Percentiles rank a stretch among this genome's conserved stretches.
Conservation (phyloP, 2,113 vertebrate species). For the Glaucidium brasilianum region DNA sequence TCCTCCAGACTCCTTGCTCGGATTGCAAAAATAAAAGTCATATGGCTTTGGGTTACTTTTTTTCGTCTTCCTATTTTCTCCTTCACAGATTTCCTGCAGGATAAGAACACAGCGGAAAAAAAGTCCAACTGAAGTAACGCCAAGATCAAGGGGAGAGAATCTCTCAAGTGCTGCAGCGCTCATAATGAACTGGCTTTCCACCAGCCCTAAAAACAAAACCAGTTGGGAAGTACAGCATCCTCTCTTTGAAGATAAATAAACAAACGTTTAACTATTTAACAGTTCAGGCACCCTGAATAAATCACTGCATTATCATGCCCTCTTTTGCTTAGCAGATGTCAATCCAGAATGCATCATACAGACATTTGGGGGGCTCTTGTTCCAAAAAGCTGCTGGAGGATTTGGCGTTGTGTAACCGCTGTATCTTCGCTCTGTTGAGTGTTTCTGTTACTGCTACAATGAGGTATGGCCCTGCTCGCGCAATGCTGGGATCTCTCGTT, state of each 20-base stretch:
- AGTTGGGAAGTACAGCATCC: slow-evolving; percentile 30
- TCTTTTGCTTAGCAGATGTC: not conserved
- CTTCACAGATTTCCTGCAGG: slow-evolving; percentile 56
- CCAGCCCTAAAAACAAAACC: slow-evolving; percentile 55
- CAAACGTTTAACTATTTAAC: not conserved
- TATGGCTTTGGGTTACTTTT: not conserved
- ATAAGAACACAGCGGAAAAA: not conserved
- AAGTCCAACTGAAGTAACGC: slow-evolving; percentile 35
- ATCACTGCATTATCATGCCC: not conserved
- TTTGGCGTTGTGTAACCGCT: not conserved
- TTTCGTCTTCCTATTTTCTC: slow-evolving; percentile 46
- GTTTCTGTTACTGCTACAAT: not conserved
- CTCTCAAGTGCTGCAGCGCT: not conserved
- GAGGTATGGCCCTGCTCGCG: not conserved
- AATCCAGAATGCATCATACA: not conserved
- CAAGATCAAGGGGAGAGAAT: slow-evolving; percentile 45
- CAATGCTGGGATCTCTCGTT: not conserved
- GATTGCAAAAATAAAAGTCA: slow-evolving; percentile 23
- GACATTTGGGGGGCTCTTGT: not conserved
- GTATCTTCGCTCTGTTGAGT: not conserved
- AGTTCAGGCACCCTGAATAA: not conserved
- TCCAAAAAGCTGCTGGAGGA: not conserved
- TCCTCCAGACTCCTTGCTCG: not conserved
- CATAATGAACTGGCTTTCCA: slow-evolving; percentile 33
- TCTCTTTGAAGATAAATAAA: slow-evolving; percentile 53